Conservation (phyloP, 2,888 invertebrate species). For the Caenorhabditis parvicauda region DNA sequence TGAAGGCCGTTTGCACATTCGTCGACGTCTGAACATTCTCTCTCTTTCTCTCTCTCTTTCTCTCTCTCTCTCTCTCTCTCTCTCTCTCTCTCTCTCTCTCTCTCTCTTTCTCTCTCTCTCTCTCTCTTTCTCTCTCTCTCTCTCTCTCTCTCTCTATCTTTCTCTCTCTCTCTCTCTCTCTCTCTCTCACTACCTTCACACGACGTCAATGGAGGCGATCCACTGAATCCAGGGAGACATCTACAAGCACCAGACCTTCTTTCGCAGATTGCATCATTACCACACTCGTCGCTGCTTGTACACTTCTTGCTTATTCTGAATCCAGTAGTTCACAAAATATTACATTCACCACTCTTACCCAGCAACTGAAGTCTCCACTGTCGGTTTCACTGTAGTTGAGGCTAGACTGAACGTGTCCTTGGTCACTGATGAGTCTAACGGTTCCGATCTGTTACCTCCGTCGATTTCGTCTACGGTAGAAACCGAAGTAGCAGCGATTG, state of each 20-base stretch:
- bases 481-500: background rate
- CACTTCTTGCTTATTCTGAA: slow-evolving; percentile 41
- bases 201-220: slow-evolving; percentile 42
- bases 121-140: too few relatives aligned
- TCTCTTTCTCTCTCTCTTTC: background rate
- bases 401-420: slow-evolving; percentile 42
- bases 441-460: background rate
- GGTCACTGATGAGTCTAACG: slow-evolving; percentile 15
- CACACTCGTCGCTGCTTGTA: slow-evolving; percentile 51
- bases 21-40: slow-evolving; percentile 46
- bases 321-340: slow-evolving; percentile 4
- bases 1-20: slow-evolving; percentile 77
- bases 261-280: slow-evolving; percentile 56
- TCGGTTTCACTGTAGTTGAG: slow-evolving; percentile 18
- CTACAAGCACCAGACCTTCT: slow-evolving; percentile 51
- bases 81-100: background rate
- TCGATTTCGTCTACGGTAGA: background rate
- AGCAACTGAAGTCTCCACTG: slow-evolving; percentile 4
- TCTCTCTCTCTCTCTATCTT: too few relatives aligned
- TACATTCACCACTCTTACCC: slow-evolving; percentile 3
- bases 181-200: slow-evolving; percentile 52
- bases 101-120: too few relatives aligned
- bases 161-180: too few relatives aligned
- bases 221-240: slow-evolving; percentile 54
- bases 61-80: background rate